Conservation (phyloP, 2,113 vertebrate genomes). For the Archilochus colubris region DNA sequence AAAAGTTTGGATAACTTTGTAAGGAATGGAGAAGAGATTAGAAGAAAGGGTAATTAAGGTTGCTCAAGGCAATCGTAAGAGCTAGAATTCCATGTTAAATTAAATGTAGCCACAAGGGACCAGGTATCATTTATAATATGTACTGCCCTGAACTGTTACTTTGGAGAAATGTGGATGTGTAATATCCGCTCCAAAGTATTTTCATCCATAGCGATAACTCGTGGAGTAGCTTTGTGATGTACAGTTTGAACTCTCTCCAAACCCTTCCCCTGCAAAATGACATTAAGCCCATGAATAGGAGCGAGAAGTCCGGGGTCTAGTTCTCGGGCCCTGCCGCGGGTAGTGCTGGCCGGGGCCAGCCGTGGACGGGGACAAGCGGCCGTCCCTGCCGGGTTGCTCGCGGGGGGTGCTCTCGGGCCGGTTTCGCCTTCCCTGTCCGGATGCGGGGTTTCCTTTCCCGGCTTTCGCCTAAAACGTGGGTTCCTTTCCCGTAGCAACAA, state of each 20-base stretch:
- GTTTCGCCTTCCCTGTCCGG: not conserved
- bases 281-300: not conserved
- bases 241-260: not conserved
- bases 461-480: not conserved
- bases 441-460: not conserved
- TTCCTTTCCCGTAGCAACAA: not conserved
- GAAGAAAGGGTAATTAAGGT: conserved; percentile 65
- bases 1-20: conserved; percentile 32
- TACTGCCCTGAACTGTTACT: conserved; percentile 49
- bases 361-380: too few species aligned
- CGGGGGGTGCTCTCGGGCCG: not conserved
- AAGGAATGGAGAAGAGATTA: conserved; percentile 38
- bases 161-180: conserved; percentile 19
- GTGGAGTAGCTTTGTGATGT: not conserved
- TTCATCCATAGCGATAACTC: not conserved
- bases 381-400: not conserved
- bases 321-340: not conserved
- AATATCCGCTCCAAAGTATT: conserved; percentile 22
- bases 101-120: conserved; percentile 47
- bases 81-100: conserved; percentile 58
- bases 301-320: not conserved
- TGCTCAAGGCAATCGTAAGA: conserved; percentile 57
- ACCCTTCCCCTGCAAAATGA: not conserved
- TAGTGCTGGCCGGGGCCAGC: fast-evolving
- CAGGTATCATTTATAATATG: conserved; percentile 48